Evolutionary conservation across 2,888 invertebrate species (phyloP), one percentile per base, ranked within the genome.

Genomic region (Parapristionchus giblindavisi): DNA sequence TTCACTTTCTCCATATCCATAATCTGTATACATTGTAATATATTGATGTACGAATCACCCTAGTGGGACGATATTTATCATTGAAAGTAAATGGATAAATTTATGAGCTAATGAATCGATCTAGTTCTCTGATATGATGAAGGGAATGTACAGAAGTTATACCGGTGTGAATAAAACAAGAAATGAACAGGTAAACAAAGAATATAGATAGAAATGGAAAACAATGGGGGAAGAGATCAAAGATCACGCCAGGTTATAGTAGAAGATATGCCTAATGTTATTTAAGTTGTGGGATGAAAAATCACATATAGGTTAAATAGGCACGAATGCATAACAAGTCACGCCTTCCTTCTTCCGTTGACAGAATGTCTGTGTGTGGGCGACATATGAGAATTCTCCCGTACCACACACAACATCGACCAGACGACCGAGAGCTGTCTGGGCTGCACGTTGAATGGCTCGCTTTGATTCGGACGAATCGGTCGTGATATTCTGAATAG

Each of bases 271-370:
- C n/a, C n/a, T n/a, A n/a, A n/a, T n/a, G n/a, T n/a, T n/a, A n/a
- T n/a, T n/a, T n/a, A n/a, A n/a, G n/a, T n/a, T n/a, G n/a, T n/a
- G n/a, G n/a, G n/a, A n/a, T n/a, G 48, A 48, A 14, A 48, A 48
- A 48, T 48, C 14, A 14, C 21, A 21, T 14, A 14, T 11, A 48
- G 14, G 48, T 77, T 80, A 81, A 36, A 84, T 38, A 27, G 84
- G 81, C 51, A 84, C 81, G 73, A 86, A 86, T 24, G 84, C 87
- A 76, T 87, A 86, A 58, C 87, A 87, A 5, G 86, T 85, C 2
- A 84, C 75, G 58, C 81, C 77, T 34, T 77, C 81, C 65, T 77
- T 79, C 48, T 78, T 78, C 1, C 81, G 77, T 68, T 87, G 87
- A 70, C 87, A 87, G 80, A 84, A 87, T 4, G 77, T 76, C 38